Evolutionary conservation across 2,888 invertebrate genomes (phyloP).

Genomic region (Schizotus pectinicornis): DNA sequence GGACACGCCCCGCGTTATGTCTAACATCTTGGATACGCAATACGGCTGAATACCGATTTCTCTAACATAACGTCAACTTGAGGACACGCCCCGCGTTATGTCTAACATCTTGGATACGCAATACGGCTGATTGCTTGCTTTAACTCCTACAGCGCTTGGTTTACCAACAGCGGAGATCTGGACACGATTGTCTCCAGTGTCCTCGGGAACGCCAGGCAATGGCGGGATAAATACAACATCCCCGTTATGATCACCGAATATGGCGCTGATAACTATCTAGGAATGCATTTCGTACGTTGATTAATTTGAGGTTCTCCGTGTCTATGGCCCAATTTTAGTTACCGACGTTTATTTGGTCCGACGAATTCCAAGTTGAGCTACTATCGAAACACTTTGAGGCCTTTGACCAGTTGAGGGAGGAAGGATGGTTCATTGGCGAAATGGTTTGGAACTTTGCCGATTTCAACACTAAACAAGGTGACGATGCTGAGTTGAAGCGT

Average conservation of each 20-base stretch:
- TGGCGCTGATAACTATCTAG: conserved; percentile 91
- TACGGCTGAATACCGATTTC: too few relatives aligned
- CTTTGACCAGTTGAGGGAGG: conserved; percentile 78
- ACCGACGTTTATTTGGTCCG: conserved; percentile 86
- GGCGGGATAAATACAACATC: conserved; percentile 81
- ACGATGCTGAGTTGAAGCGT: background rate
- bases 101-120: too few relatives aligned
- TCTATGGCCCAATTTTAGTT: conserved; percentile 57
- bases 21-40: too few relatives aligned
- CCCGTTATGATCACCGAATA: conserved; percentile 94
- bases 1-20: too few relatives aligned
- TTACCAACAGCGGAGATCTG: conserved; percentile 79
- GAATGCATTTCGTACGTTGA: conserved; percentile 79
- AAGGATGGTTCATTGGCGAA: conserved; percentile 87
- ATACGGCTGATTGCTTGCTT: too few relatives aligned
- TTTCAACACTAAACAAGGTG: conserved; percentile 84
- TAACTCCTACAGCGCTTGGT: conserved; percentile 96
- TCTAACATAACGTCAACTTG: too few relatives aligned
- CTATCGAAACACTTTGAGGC: conserved; percentile 86
- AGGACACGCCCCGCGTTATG: too few relatives aligned
- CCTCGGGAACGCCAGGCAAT: conserved; percentile 75
- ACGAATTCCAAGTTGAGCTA: conserved; percentile 87
- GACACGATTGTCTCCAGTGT: conserved; percentile 76
- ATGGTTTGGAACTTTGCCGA: conserved; percentile 99
- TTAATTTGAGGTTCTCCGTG: too few relatives aligned